Evolutionary conservation across 1,140 invertebrate genomes (phyloP).

Genomic region (Maconellicoccus hirsutus): DNA sequence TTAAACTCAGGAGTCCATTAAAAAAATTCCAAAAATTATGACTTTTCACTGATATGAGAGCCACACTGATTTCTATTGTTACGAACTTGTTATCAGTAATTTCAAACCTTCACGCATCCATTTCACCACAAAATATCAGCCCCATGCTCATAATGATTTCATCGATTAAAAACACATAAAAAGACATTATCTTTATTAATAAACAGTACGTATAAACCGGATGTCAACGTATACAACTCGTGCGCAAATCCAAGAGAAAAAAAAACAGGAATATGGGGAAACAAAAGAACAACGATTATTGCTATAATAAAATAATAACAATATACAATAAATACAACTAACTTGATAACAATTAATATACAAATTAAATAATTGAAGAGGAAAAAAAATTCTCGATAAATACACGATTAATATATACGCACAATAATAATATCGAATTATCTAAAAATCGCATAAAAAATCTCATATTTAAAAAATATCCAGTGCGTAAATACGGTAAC

Average conservation of each 20-base stretch:
- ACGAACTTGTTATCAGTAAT: too few species aligned
- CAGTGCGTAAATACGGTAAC: conserved; percentile 18
- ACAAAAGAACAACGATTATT: neutral
- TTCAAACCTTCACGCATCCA: too few species aligned
- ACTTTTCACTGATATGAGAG: too few species aligned
- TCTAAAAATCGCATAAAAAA: conserved; percentile 6
- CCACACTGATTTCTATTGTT: too few species aligned
- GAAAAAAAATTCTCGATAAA: neutral
- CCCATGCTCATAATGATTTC: too few species aligned
- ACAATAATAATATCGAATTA: neutral
- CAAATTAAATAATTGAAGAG: neutral
- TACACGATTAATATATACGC: neutral
- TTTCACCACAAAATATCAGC: too few species aligned
- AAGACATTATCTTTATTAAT: neutral
- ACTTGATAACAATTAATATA: neutral
- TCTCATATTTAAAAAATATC: neutral
- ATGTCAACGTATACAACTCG: conserved; percentile 2
- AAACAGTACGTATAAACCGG: neutral
- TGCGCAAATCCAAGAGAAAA: neutral
- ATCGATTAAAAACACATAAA: neutral
- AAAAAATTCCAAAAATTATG: too few species aligned
- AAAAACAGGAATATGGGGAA: neutral
- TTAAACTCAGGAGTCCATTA: too few species aligned
- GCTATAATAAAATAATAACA: neutral
- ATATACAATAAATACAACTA: neutral